A percentile compares a stretch with the other conserved stretches of the same genome.
Evolutionary conservation across 2,113 vertebrate species (phyloP).

Genomic region (Phycodurus eques): DNA sequence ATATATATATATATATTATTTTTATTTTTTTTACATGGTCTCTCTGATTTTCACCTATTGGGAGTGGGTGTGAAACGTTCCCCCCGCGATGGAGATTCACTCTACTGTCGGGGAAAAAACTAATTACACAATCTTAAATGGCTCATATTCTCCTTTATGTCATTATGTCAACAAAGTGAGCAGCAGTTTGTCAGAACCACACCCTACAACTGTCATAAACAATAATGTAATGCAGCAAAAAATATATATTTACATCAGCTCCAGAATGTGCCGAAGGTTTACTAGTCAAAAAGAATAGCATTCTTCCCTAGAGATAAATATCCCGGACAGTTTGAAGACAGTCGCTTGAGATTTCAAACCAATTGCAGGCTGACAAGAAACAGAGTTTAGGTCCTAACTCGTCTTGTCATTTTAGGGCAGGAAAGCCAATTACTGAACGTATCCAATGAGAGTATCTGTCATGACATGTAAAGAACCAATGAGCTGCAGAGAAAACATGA

Average conservation of each 20-base stretch:
- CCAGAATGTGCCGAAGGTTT: neutral
- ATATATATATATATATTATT: no score
- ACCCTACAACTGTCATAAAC: neutral
- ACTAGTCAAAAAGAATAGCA: neutral
- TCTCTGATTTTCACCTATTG: neutral
- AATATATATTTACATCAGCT: neutral
- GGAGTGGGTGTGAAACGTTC: no score
- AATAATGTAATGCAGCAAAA: neutral
- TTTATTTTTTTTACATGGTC: neutral
- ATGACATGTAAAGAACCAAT: constrained; percentile 8
- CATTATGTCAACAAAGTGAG: constrained; percentile 15
- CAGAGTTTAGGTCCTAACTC: neutral
- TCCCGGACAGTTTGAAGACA: neutral
- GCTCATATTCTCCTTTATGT: neutral
- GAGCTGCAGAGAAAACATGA: constrained; percentile 6
- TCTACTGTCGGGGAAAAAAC: neutral
- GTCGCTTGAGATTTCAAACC: neutral
- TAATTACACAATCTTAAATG: neutral
- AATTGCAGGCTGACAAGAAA: neutral
- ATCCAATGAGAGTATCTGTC: constrained; percentile 10
- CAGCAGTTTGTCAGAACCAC: constrained; percentile 15
- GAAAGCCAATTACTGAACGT: constrained; percentile 4
- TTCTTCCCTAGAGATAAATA: neutral
- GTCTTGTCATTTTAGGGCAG: neutral
- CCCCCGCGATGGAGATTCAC: neutral